Conservation (phyloP, 2,888 invertebrate genomes). For the Drosophila setosimentum region DNA sequence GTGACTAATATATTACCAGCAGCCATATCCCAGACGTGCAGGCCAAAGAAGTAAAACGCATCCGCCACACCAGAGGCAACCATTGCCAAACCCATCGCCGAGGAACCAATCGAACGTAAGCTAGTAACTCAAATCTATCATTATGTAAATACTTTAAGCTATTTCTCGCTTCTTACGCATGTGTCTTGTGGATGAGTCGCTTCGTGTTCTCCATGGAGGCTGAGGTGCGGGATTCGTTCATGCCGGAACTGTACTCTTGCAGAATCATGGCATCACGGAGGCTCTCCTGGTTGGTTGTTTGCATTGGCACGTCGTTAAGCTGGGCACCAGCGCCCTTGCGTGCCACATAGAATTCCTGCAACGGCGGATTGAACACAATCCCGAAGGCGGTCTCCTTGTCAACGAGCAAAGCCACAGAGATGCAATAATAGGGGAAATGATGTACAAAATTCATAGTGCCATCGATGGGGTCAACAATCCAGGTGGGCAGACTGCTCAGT, state of each 20-base stretch:
- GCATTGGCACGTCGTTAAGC: slow-evolving; percentile 42
- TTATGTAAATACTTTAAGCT: background rate
- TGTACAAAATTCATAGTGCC: slow-evolving; percentile 68
- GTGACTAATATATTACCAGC: slow-evolving; percentile 94
- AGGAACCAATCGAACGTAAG: slow-evolving; percentile 94
- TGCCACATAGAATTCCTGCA: slow-evolving; percentile 54
- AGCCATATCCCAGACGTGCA: slow-evolving; percentile 97
- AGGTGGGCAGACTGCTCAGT: slow-evolving; percentile 53
- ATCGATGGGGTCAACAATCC: slow-evolving; percentile 71
- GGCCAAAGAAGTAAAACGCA: slow-evolving; percentile 95
- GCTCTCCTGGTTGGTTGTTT: slow-evolving; percentile 31
- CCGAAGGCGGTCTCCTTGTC: slow-evolving; percentile 49
- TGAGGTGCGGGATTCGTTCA: slow-evolving; percentile 54
- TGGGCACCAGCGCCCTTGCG: slow-evolving; percentile 45
- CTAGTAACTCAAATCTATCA: slow-evolving; percentile 85
- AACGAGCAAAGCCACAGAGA: slow-evolving; percentile 62
- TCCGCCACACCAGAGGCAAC: slow-evolving; percentile 96
- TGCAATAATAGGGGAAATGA: slow-evolving; percentile 67
- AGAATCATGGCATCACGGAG: slow-evolving; percentile 53
- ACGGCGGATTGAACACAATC: slow-evolving; percentile 59
- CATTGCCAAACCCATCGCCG: slow-evolving; percentile 96
- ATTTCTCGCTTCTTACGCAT: slow-evolving; percentile 87
- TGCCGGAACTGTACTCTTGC: slow-evolving; percentile 55
- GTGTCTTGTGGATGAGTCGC: slow-evolving; percentile 88
- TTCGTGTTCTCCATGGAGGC: slow-evolving; percentile 89